A percentile compares a stretch with the other conserved stretches of the same genome.
Evolutionary conservation across 2,888 invertebrate genomes (phyloP).

Genomic region (Caenorhabditis uteleia): DNA sequence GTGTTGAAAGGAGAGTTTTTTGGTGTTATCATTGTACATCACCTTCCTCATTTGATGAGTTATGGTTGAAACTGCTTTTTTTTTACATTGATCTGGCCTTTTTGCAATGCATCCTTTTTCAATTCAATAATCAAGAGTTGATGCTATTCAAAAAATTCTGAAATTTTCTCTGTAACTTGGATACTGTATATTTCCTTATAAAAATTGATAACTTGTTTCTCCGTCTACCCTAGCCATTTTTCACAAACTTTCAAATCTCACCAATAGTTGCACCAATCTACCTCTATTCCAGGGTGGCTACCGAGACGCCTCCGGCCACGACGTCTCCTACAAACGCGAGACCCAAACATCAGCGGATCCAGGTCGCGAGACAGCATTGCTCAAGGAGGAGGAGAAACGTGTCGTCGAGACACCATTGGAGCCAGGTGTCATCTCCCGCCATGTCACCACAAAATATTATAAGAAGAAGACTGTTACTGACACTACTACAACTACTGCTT

Average conservation of each 20-base stretch:
- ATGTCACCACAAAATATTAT: slow-evolving; percentile 68
- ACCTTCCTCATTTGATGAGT: too few relatives aligned
- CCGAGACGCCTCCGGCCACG: slow-evolving; percentile 61
- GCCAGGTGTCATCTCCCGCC: slow-evolving; percentile 65
- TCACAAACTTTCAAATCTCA: not conserved
- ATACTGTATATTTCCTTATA: too few relatives aligned
- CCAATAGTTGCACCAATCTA: not conserved
- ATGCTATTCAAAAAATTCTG: too few relatives aligned
- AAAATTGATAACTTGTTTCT: too few relatives aligned
- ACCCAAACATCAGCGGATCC: slow-evolving; percentile 64
- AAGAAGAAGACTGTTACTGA: slow-evolving; percentile 68
- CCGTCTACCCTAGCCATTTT: not conserved
- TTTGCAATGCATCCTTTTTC: too few relatives aligned
- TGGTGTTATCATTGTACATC: too few relatives aligned
- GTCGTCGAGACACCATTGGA: slow-evolving; percentile 63
- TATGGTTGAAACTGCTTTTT: too few relatives aligned
- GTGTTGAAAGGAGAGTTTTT: too few relatives aligned
- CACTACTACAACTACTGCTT: slow-evolving; percentile 55
- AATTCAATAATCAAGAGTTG: too few relatives aligned
- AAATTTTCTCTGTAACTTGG: too few relatives aligned
- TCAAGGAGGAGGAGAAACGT: slow-evolving; percentile 64
- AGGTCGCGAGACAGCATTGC: slow-evolving; percentile 55
- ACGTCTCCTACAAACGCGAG: slow-evolving; percentile 64
- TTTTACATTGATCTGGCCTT: too few relatives aligned
- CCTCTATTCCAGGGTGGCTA: slow-evolving; percentile 53